Evolutionary conservation across 2,888 invertebrate species (phyloP).

Genomic region (Ophonus ardosiacus): DNA sequence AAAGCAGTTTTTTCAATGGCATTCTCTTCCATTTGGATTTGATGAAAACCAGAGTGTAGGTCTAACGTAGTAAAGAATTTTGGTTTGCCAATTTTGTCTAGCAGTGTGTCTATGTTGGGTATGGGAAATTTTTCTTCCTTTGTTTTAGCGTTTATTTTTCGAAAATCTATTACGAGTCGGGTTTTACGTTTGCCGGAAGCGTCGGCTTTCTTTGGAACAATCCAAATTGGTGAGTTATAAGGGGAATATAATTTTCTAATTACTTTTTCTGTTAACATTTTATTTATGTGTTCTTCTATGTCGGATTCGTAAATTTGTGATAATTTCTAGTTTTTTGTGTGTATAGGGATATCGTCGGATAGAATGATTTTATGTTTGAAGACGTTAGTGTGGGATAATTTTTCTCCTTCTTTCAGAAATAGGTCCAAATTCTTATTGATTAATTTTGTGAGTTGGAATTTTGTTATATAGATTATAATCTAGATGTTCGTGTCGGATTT

Average conservation of each 20-base stretch:
- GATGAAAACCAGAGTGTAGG: slow-evolving; percentile 64
- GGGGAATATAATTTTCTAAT: too few relatives aligned
- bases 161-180: slow-evolving; percentile 68
- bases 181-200: slow-evolving; percentile 68
- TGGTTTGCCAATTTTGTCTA: slow-evolving; percentile 66
- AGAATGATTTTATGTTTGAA: not conserved
- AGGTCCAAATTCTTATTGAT: not conserved
- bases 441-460: not conserved
- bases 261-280: slow-evolving; percentile 66
- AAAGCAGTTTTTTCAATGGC: slow-evolving; percentile 70
- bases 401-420: not conserved
- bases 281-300: slow-evolving; percentile 68
- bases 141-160: slow-evolving; percentile 63
- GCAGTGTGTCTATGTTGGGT: slow-evolving; percentile 67
- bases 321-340: slow-evolving; percentile 66
- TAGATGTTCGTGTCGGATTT: not conserved
- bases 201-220: not conserved
- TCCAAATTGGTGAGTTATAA: too few relatives aligned
- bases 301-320: slow-evolving; percentile 67
- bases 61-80: slow-evolving; percentile 65
- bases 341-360: not conserved
- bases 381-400: not conserved
- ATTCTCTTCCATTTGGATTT: slow-evolving; percentile 67
- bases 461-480: not conserved
- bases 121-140: slow-evolving; percentile 66